Evolutionary conservation across 35 echinoderm and acorn worm genomes (phyloP).

Genomic region (Eucidaris tribuloides): DNA sequence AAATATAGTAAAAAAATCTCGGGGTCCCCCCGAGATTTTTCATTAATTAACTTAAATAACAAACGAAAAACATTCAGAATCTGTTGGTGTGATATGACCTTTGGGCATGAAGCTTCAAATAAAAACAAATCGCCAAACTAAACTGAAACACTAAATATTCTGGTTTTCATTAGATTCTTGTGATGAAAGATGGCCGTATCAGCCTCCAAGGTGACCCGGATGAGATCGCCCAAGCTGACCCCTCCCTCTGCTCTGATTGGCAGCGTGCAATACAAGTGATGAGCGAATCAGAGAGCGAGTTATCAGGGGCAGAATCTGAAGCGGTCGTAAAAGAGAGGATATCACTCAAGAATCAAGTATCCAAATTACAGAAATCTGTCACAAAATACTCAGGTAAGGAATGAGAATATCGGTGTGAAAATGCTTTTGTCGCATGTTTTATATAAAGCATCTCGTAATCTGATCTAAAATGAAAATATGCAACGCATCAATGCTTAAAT

Average conservation of each 20-base stretch:
- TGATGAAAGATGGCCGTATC: constrained; percentile 49
- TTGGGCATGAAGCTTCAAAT: too few relatives aligned
- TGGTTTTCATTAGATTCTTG: too few relatives aligned
- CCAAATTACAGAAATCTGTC: neutral
- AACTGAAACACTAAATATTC: too few relatives aligned
- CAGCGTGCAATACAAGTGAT: neutral
- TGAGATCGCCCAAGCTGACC: constrained; percentile 29
- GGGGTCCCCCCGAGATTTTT: too few relatives aligned
- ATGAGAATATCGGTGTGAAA: neutral
- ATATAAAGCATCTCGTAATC: neutral
- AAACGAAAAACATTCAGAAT: too few relatives aligned
- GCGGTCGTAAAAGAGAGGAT: neutral
- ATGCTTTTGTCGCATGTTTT: neutral
- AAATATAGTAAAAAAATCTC: too few relatives aligned
- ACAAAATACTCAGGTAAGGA: neutral
- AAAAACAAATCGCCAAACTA: too few relatives aligned
- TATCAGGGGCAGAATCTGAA: neutral
- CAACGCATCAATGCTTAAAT: neutral
- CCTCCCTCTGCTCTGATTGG: constrained; percentile 25
- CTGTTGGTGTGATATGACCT: too few relatives aligned
- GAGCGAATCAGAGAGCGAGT: constrained; percentile 1
- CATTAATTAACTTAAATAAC: too few relatives aligned
- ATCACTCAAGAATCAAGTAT: neutral
- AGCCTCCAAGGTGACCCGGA: constrained; percentile 26
- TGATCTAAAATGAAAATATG: neutral